A percentile compares a stretch with the other conserved stretches of the same genome.
These are phyloP conservation scores for Acestrorhynchus altus DNA, from an alignment of 2,797 vertebrate genomes.

Conservation along the genomic window DNA sequence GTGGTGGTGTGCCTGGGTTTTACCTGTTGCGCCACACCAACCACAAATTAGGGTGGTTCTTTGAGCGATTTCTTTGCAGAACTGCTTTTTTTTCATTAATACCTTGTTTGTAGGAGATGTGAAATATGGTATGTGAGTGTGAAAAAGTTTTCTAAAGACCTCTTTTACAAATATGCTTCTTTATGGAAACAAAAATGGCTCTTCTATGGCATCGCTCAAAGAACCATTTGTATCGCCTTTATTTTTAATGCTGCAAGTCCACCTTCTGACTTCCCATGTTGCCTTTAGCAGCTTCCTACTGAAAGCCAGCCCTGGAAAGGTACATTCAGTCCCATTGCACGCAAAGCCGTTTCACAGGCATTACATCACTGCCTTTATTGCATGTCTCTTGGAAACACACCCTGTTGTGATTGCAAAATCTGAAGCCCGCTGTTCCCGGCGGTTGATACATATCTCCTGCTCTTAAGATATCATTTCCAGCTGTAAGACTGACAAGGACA, in stretches of 20 bases:
- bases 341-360: constrained; percentile 66
- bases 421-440: constrained; percentile 70
- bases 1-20: too few relatives aligned
- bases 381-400: constrained; percentile 67
- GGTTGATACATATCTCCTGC: constrained; percentile 64
- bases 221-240: too few relatives aligned
- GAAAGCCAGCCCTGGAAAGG: constrained; percentile 33
- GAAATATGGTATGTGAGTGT: too few relatives aligned
- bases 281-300: constrained; percentile 42
- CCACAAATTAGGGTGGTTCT: too few relatives aligned
- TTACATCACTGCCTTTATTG: constrained; percentile 71
- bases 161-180: too few relatives aligned
- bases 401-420: constrained; percentile 74
- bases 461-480: constrained; percentile 55
- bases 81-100: too few relatives aligned
- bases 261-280: constrained; percentile 15
- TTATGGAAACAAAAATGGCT: too few relatives aligned
- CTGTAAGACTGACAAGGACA: constrained; percentile 39
- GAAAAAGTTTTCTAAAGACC: too few relatives aligned
- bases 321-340: constrained; percentile 53
- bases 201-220: too few relatives aligned
- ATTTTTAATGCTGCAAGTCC: neutral
- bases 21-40: too few relatives aligned
- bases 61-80: too few relatives aligned
- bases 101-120: too few relatives aligned